phyloP scores from a whole-genome alignment of 2,888 invertebrate genomes.

The Eretmocerus hayati region DNA sequence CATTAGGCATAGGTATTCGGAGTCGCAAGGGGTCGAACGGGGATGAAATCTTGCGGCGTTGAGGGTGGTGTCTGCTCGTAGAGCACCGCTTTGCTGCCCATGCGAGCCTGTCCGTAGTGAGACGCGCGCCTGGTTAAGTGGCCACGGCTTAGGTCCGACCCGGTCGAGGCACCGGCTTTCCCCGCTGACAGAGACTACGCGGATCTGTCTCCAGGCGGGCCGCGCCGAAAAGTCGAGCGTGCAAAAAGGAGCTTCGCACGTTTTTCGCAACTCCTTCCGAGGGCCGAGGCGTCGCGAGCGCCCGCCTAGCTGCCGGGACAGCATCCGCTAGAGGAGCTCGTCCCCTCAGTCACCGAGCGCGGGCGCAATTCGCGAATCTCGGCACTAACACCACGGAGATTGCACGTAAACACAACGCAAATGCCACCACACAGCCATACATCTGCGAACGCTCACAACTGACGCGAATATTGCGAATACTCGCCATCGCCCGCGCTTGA shows the following conservation, averaged over 20 bases:
- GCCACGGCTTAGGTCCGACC: conserved; percentile 13
- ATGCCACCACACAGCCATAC: too few species aligned
- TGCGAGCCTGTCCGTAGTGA: conserved; percentile 41
- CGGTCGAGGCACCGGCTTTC: conserved; percentile 13
- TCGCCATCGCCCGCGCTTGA: too few species aligned
- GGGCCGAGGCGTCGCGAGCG: conserved; percentile 44
- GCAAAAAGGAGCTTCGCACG: conserved; percentile 37
- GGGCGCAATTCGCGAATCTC: not conserved
- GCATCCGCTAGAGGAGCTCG: conserved; percentile 25
- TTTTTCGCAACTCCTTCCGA: conserved; percentile 42
- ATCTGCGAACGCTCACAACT: too few species aligned
- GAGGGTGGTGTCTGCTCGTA: conserved; percentile 18
- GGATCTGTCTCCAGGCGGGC: conserved; percentile 31
- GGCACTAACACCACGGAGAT: not conserved
- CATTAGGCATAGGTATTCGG: not conserved
- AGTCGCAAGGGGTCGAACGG: not conserved
- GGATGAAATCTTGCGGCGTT: not conserved
- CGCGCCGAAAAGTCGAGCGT: conserved; percentile 27
- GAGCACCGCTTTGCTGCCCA: conserved; percentile 31
- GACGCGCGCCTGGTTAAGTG: conserved; percentile 43
- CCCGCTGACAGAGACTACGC: too few species aligned
- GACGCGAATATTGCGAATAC: too few species aligned
- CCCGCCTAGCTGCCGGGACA: conserved; percentile 41
- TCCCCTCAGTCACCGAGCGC: not conserved
- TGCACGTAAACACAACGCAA: too few species aligned